Evolutionary conservation across 2,888 invertebrate species (phyloP), one percentile per base, ranked within the genome.

Genomic region (Barypeithes pellucidus): DNA sequence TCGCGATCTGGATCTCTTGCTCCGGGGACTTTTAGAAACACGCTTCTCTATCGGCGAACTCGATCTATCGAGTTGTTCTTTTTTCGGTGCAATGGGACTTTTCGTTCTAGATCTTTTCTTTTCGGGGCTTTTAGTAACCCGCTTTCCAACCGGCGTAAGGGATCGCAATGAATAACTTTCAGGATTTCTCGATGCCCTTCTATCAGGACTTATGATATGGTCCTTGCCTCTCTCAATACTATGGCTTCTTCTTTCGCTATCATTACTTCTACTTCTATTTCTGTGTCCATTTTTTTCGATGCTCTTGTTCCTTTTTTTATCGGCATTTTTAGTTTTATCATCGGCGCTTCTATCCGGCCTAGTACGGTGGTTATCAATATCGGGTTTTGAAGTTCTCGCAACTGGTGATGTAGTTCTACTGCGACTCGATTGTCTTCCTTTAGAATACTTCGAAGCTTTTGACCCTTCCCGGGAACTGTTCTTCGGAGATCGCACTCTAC

Each of bases 1-100:
- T 20, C 43, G 59, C 18, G 76, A 75, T 22, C 52, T 61, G 22
- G 76, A 75, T 29, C 61, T 69, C 36, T 52, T 72, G 33, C 29
- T 59, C n/a, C 14, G 62, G 2, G 63, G 70, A 52, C 67, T 71
- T 57, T 22, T 63, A 4, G 62, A 63, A 4, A 22, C 4, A 33
- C 33, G 24, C 3, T 36, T 67, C 33, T 57, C 33, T 41, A 50
- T 14, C 20, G 62, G 62, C 16, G 68, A 54, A 47, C 57, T 24
- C 1, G 63, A 63, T n/a, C 18, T 24, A n/a, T 12, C 1, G 7
- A 7, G 8, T 7, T 4, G 14, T 16, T 16, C 16, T 43, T 16
- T 43, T 45, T 24, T 45, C 54, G 33, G 9, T 18, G 3, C 3
- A 16, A 18, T n/a, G 8, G 63, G 63, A 12, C 50, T 63, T 12